These are phyloP conservation scores for Hucho hucho DNA, from an alignment of 2,113 vertebrate species.

Conservation along the genomic window DNA sequence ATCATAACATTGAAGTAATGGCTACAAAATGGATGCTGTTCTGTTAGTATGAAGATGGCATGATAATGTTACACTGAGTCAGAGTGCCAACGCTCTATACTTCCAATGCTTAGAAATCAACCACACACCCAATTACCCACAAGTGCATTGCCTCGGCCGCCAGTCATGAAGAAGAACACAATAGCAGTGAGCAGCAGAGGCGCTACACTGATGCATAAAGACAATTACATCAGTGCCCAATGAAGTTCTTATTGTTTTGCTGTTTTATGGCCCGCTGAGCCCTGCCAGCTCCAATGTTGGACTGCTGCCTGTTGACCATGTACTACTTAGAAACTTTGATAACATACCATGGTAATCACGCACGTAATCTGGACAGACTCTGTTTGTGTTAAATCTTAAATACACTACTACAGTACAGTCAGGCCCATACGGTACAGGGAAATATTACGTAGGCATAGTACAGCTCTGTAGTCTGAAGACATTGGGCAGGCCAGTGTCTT, in stretches of 20 bases:
- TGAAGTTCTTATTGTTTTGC: too few relatives aligned
- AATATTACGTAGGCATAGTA: too few relatives aligned
- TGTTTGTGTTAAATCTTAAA: conserved; percentile 15
- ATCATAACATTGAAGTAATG: neutral
- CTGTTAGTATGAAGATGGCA: neutral
- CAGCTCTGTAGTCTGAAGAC: too few relatives aligned
- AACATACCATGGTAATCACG: conserved; percentile 35
- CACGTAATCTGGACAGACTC: conserved; percentile 34
- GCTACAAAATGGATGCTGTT: neutral
- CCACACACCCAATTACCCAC: conserved; percentile 4
- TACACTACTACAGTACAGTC: neutral
- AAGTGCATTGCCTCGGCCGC: neutral
- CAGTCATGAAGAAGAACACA: neutral
- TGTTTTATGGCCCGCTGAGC: neutral
- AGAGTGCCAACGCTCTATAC: neutral
- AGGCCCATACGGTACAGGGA: neutral
- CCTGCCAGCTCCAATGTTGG: conserved; percentile 13
- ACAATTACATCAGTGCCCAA: neutral
- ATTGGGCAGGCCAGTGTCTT: too few relatives aligned
- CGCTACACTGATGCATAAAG: conserved; percentile 11
- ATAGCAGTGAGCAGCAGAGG: neutral
- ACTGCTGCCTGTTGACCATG: conserved; percentile 23
- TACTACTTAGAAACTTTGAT: conserved; percentile 16
- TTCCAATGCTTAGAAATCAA: conserved; percentile 1
- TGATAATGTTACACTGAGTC: conserved; percentile 4